A percentile compares a stretch with the other conserved stretches of the same genome.
phyloP scores from a whole-genome alignment of 2,113 vertebrate genomes.

The Condylura cristata region DNA sequence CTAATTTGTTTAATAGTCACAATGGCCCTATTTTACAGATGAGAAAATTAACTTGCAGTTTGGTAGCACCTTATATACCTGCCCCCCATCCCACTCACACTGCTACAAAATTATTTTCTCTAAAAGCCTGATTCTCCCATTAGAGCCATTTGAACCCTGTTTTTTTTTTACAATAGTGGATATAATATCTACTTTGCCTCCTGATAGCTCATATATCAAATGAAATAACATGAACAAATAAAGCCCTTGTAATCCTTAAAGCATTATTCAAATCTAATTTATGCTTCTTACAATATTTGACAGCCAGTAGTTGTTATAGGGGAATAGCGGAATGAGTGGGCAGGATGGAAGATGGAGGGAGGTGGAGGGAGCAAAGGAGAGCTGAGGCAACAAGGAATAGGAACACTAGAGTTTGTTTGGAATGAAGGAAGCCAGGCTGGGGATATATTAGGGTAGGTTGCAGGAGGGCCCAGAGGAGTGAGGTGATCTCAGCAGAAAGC shows the following conservation, averaged over 20 bases:
- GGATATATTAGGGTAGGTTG: neutral
- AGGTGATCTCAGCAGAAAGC: neutral
- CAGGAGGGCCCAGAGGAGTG: neutral
- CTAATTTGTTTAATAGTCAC: neutral
- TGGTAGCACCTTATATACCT: neutral
- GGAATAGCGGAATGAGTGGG: neutral
- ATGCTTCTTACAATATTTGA: slow-evolving; percentile 32
- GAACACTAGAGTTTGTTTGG: neutral
- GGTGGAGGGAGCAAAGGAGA: neutral
- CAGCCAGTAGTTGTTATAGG: neutral
- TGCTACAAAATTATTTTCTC: neutral
- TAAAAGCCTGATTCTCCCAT: neutral
- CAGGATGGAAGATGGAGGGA: neutral
- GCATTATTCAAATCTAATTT: neutral
- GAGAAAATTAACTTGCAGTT: neutral
- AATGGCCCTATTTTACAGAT: neutral
- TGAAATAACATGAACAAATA: slow-evolving; percentile 9
- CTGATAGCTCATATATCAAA: neutral
- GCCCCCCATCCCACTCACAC: too few species aligned
- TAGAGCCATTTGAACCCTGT: neutral
- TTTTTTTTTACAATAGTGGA: neutral
- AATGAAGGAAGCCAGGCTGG: neutral
- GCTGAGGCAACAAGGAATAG: neutral
- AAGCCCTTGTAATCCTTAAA: neutral
- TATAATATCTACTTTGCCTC: neutral